phyloP scores from a whole-genome alignment of 2,113 vertebrate species.

The Mormoops blainvillei region DNA sequence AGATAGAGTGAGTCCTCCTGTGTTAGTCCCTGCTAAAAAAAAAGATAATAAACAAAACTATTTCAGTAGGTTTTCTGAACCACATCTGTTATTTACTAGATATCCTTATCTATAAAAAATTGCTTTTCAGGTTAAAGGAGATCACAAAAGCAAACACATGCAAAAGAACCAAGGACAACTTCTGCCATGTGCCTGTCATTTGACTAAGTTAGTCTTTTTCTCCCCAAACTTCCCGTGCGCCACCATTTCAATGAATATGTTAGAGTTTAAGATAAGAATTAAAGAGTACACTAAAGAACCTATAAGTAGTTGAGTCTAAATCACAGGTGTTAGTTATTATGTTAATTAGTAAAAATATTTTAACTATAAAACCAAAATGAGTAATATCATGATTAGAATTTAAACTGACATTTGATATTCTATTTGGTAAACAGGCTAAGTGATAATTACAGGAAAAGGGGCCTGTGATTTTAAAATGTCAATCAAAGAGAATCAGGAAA shows the following conservation, averaged over 20 bases:
- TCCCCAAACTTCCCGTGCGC: background rate
- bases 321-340: background rate
- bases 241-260: background rate
- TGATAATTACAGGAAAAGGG: constrained; percentile 12
- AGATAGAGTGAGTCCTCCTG: background rate
- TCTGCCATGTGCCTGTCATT: background rate
- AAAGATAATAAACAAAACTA: background rate
- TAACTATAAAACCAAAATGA: background rate
- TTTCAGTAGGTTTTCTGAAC: background rate
- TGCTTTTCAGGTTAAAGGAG: background rate
- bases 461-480: constrained; percentile 1
- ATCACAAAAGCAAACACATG: background rate
- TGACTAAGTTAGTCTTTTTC: background rate
- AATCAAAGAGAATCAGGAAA: constrained; percentile 21
- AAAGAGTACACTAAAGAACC: background rate
- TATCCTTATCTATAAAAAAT: background rate
- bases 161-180: background rate
- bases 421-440: constrained; percentile 10
- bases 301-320: background rate
- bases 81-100: background rate
- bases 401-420: constrained; percentile 1
- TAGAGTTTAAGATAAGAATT: background rate
- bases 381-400: constrained; percentile 36
- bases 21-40: background rate
- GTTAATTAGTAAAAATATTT: background rate